A percentile compares a stretch with the other conserved stretches of the same genome.
Evolutionary conservation across 2,888 invertebrate genomes (phyloP).

Genomic region (Cephus runcator): DNA sequence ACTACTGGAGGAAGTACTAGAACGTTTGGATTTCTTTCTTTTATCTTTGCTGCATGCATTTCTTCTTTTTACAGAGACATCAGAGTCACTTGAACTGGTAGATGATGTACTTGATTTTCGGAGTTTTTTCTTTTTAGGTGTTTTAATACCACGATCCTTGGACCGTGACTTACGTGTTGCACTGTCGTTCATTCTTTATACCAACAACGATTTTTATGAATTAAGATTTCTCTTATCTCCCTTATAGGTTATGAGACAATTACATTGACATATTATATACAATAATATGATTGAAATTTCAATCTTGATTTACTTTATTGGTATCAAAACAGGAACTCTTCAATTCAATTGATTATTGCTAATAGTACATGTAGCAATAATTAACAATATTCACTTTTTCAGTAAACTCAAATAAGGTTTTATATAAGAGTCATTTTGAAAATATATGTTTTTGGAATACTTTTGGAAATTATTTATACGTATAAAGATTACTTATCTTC

Average conservation of each 20-base stretch:
- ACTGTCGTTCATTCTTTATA: conserved; percentile 39
- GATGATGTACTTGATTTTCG: conserved; percentile 35
- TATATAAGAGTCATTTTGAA: background rate
- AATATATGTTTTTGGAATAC: background rate
- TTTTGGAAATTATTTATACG: background rate
- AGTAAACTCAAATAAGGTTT: background rate
- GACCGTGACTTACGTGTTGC: conserved; percentile 33
- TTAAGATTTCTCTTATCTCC: background rate
- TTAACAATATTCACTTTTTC: background rate
- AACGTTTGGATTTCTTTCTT: conserved; percentile 40
- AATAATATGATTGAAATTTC: background rate
- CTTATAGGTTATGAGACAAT: background rate
- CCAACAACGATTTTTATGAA: background rate
- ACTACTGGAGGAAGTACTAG: conserved; percentile 40
- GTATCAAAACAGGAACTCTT: background rate
- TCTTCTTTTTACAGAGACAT: conserved; percentile 33
- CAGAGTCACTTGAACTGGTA: conserved; percentile 32
- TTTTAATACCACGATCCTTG: conserved; percentile 30
- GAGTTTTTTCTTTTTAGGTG: conserved; percentile 34
- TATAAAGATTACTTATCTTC: background rate
- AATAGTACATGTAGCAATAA: background rate
- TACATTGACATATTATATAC: background rate
- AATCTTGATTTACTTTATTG: background rate
- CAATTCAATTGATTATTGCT: background rate
- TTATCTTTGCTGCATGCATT: conserved; percentile 47